phyloP scores from a whole-genome alignment of 2,888 invertebrate species.

The Gymnoscelis rufifasciata region DNA sequence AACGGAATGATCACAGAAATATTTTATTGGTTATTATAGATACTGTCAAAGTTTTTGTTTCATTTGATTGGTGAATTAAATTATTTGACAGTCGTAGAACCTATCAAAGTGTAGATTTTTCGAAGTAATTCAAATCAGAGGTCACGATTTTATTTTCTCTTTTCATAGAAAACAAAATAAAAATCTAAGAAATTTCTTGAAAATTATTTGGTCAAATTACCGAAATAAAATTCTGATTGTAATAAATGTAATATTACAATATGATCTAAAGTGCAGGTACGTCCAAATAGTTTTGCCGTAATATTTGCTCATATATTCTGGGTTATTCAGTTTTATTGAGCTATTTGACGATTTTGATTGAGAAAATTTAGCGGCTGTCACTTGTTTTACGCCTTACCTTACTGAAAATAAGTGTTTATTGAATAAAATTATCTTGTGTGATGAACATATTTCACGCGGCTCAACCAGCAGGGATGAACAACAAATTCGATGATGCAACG shows the following conservation, averaged over 20 bases:
- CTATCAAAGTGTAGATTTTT: not conserved
- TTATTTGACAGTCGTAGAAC: not conserved
- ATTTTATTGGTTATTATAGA: too few relatives aligned
- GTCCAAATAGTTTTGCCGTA: constrained; percentile 21
- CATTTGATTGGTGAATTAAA: not conserved
- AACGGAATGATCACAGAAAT: too few relatives aligned
- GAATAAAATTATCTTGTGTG: constrained; percentile 5
- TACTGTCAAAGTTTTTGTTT: too few relatives aligned
- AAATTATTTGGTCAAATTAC: constrained; percentile 50
- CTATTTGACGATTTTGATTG: constrained; percentile 44
- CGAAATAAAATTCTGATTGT: constrained; percentile 44
- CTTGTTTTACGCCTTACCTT: constrained; percentile 72
- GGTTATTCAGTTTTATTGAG: constrained; percentile 11
- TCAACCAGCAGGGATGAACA: constrained; percentile 58
- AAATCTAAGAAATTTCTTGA: constrained; percentile 36
- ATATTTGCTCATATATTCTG: constrained; percentile 1
- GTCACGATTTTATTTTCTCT: constrained; percentile 10
- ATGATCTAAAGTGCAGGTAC: constrained; percentile 58
- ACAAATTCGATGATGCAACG: constrained; percentile 72
- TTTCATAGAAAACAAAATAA: constrained; percentile 52
- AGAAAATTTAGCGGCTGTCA: constrained; percentile 70
- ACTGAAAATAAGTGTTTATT: constrained; percentile 24
- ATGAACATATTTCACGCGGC: constrained; percentile 56
- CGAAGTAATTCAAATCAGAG: not conserved
- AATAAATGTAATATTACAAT: constrained; percentile 44